Evolutionary conservation across 2,113 vertebrate species (phyloP).

Genomic region (Symphodus melops): DNA sequence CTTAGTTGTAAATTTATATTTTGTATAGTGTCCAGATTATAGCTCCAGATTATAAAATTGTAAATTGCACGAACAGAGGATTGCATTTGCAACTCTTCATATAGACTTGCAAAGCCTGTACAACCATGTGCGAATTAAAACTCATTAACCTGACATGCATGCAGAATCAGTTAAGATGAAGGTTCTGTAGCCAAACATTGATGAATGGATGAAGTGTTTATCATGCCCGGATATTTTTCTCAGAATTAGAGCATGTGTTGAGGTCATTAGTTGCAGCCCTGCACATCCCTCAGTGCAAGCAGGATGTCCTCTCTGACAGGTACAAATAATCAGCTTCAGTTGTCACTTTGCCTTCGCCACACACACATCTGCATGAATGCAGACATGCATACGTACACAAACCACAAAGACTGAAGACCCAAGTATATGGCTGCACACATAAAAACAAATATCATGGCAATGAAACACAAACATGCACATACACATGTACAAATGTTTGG

Average conservation of each 20-base stretch:
- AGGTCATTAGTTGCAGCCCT: conserved; percentile 59
- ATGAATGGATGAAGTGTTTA: conserved; percentile 43
- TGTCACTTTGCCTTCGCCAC: conserved; percentile 27
- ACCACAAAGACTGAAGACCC: conserved; percentile 1
- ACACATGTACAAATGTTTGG: too few relatives aligned
- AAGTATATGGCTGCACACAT: conserved; percentile 13
- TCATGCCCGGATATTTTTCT: conserved; percentile 44
- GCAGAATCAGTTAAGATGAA: conserved; percentile 36
- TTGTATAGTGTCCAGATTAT: too few relatives aligned
- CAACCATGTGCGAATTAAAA: conserved; percentile 11
- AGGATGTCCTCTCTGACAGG: conserved; percentile 70
- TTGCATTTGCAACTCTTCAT: not conserved
- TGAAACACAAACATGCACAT: too few relatives aligned
- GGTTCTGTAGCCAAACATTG: conserved; percentile 38
- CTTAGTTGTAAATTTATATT: too few relatives aligned
- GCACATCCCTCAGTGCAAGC: conserved; percentile 48
- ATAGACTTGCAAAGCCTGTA: conserved; percentile 1
- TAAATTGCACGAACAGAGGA: too few relatives aligned
- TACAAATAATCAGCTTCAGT: conserved; percentile 61
- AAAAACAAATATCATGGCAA: not conserved
- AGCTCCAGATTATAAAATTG: too few relatives aligned
- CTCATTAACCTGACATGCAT: conserved; percentile 38
- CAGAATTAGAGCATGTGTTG: conserved; percentile 66
- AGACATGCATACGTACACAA: conserved; percentile 2
- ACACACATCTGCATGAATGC: conserved; percentile 21